Base-by-base conservation (phyloP, 1,140 invertebrate species). In the Caenorhabditis briggsae region DNA sequence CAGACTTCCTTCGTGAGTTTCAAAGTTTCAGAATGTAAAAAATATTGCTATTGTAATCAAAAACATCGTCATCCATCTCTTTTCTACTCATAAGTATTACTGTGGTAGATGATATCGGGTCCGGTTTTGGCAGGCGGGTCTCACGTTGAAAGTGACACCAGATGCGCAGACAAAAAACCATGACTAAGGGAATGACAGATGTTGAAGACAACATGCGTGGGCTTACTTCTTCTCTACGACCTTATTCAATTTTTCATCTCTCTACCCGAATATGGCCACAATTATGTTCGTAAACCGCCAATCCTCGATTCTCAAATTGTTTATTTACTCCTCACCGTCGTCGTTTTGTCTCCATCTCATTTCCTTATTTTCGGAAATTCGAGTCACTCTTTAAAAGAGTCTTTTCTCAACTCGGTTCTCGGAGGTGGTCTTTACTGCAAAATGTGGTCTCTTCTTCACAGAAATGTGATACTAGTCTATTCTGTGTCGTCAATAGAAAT, bases 251-350 rank as follows among this genome's bases (percentile, higher is more conserved):
- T 11, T 43, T 8, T 43, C 20, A 43, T 70, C n/a, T 70, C n/a
- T 3, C 64, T 33, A 70, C 41, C 64, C 41, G 43, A 70, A 25
- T 70, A 14, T 16, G 8, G 3, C 16, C 64, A 65, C 64, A 70
- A 70, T 70, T 70, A 70, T 70, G 64, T 41, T 70, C 41, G 64
- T 70, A 70, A 70, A 46, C 64, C 41, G 64, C 18, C 64, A 70
- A 70, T 70, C 33, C 33, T 70, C n/a, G 2, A 7, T 16, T 65
- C 64, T 18, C 11, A 14, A 43, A 9, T 61, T 61, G 20, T 61
- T 33, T 9, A 14, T 2, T 11, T 5, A 12, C 23, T 20, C 11
- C n/a, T 61, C n/a, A 14, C 8, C 9, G 8, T 61, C 23, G 23
- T 5, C 25, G 23, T 33, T 25, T 20, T 20, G 8, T 11, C 23